Conservation (phyloP, 2,797 vertebrate species). For the Oreortyx pictus region DNA sequence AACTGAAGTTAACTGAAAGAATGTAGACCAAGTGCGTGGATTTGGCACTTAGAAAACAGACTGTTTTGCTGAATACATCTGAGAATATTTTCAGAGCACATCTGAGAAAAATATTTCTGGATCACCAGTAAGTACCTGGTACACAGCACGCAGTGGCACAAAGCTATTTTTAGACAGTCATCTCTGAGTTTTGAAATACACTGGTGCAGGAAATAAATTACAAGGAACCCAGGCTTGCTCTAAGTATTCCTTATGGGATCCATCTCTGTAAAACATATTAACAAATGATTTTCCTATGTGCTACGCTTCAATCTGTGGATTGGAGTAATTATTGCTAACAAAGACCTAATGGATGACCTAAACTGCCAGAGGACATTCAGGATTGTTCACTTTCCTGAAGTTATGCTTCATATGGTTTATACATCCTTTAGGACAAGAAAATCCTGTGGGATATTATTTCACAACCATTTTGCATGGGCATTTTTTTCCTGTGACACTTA, state of each 20-base stretch:
- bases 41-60: neutral
- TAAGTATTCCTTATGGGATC: neutral
- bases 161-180: neutral
- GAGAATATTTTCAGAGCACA: neutral
- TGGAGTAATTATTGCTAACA: conserved; percentile 10
- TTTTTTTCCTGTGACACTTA: neutral
- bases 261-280: neutral
- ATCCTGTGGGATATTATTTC: neutral
- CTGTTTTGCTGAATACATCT: neutral
- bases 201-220: neutral
- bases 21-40: neutral
- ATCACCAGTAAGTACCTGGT: neutral
- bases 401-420: conserved; percentile 28
- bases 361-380: neutral
- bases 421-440: neutral
- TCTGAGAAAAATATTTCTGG: neutral
- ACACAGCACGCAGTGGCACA: neutral
- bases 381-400: neutral
- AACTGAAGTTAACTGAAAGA: neutral
- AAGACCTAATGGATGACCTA: neutral
- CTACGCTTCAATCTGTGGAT: conserved; percentile 29
- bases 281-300: conserved; percentile 3
- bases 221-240: conserved; percentile 14
- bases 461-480: neutral
- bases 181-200: neutral